phyloP scores from a whole-genome alignment of 2,113 vertebrate genomes.

The Chionodraco myersi region DNA sequence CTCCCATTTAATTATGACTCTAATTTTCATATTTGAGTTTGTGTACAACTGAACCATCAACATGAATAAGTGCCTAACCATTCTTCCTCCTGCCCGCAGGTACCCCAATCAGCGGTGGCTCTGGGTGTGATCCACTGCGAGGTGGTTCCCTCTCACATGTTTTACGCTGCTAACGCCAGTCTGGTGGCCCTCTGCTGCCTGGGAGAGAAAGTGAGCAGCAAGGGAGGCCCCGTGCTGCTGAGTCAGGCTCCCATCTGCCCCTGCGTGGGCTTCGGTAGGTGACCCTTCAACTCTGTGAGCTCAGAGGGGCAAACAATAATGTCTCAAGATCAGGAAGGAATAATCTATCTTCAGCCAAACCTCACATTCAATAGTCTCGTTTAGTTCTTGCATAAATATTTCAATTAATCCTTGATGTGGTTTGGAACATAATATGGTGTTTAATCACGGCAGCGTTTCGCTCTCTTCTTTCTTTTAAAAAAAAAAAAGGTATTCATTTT shows the following conservation, averaged over 20 bases:
- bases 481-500: no score
- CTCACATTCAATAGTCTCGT: no score
- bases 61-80: not conserved
- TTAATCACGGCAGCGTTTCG: no score
- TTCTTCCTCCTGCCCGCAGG: constrained; percentile 75
- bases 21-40: not conserved
- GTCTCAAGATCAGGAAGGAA: no score
- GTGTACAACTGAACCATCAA: not conserved
- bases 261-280: constrained; percentile 93
- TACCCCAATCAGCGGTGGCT: constrained; percentile 88
- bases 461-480: no score
- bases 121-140: constrained; percentile 90
- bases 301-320: no score
- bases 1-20: not conserved
- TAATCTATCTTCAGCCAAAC: no score
- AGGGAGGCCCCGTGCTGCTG: constrained; percentile 87
- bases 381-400: no score
- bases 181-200: constrained; percentile 93
- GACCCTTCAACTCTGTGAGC: not conserved
- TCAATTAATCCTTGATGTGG: no score
- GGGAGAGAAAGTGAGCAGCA: constrained; percentile 83
- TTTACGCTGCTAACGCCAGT: constrained; percentile 89
- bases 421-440: no score
- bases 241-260: constrained; percentile 90
- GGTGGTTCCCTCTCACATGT: constrained; percentile 88